Evolutionary conservation across 2,888 invertebrate genomes (phyloP), one percentile per base, ranked within the genome.

Genomic region (Megastigmus dorsalis): DNA sequence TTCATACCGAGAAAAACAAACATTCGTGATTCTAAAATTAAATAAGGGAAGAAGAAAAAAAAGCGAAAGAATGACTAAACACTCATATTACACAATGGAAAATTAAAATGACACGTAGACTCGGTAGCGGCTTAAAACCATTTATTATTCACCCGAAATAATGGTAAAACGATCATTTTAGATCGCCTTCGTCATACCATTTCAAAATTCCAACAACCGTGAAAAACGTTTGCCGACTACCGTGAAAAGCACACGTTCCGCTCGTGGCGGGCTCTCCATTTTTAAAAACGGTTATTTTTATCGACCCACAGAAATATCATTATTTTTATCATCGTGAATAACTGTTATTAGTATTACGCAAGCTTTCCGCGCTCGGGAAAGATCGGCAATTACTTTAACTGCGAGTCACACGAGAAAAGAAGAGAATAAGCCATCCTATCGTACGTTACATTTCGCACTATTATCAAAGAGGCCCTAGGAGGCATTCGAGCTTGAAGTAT

Each of bases 261-360:
- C n/a, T n/a, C n/a, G n/a, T n/a, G n/a, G n/a, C n/a, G 69, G 30
- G 15, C 45, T n/a, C 33, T n/a, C 1, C 41, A 30, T 57, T 71
- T 71, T 65, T 67, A 48, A 59, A 62, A 26, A 62, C 23, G n/a
- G 54, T 73, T 67, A 67, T 67, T 73, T 73, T 73, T 62, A 67
- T 4, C 59, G 36, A 6, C 3, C 13, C 30, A 6, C 18, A 5
- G 33, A 66, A 72, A 71, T 63, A 48, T 48, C 28, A 57, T 67
- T 55, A 67, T 63, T 57, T 59, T 33, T 18, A 43, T 18, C 33
- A 13, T 30, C n/a, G 45, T 41, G 55, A 71, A 65, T 45, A 63
- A 65, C 54, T 45, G 10, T 70, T 60, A 69, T 60, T 59, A 43
- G 33, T 59, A 18, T 26, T 52, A n/a, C 6, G 23, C n/a, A 50